These are phyloP conservation scores for Lasioglossum villosulum DNA, from an alignment of 2,888 invertebrate species.

Conservation along the genomic window DNA sequence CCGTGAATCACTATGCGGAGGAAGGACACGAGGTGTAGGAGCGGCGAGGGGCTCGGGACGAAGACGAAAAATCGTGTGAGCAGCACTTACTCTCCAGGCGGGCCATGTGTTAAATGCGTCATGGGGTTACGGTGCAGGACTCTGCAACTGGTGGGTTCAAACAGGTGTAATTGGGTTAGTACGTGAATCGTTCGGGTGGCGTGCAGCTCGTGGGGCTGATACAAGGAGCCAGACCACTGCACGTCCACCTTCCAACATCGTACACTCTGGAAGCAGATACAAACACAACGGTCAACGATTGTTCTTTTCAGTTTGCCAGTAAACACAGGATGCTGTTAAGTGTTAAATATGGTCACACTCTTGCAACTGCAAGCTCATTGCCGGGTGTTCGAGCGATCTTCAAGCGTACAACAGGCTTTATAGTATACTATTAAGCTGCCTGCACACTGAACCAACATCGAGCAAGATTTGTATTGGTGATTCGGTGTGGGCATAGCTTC, in stretches of 20 bases:
- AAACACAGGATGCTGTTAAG: conserved; percentile 2
- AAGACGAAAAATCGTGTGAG: conserved; percentile 42
- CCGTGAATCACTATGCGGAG: background rate
- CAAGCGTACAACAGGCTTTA: background rate
- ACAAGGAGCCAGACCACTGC: conserved; percentile 77
- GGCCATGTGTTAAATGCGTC: conserved; percentile 80
- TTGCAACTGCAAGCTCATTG: background rate
- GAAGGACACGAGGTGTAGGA: background rate
- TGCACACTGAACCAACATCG: background rate
- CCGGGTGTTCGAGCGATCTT: background rate
- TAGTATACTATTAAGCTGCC: background rate
- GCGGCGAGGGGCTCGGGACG: conserved; percentile 2
- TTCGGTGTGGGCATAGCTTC: background rate
- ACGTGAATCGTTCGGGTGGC: conserved; percentile 79
- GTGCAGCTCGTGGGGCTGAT: conserved; percentile 78
- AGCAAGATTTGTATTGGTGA: background rate
- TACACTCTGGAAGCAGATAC: conserved; percentile 76
- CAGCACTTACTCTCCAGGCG: conserved; percentile 81
- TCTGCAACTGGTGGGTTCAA: conserved; percentile 76
- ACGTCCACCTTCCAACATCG: conserved; percentile 77
- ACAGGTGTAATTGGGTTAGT: conserved; percentile 79
- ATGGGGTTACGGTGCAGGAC: conserved; percentile 74
- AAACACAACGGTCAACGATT: conserved; percentile 42
- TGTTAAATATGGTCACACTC: background rate
- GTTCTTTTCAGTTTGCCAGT: background rate